Evolutionary conservation across 1,140 invertebrate genomes (phyloP).

Genomic region (Drosophila sechellia): DNA sequence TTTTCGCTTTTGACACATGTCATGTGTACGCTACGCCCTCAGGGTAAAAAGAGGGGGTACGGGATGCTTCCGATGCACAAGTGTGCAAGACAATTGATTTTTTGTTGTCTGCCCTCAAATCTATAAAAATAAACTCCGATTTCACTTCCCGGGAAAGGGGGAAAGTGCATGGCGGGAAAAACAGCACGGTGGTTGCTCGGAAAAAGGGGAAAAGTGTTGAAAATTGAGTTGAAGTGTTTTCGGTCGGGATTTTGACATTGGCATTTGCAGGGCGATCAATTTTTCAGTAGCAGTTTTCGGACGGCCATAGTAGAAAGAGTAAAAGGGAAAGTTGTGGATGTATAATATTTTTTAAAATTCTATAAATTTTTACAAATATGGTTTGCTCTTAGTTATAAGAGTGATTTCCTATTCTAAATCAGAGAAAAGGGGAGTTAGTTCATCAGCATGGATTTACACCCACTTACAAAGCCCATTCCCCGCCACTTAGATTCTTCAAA

Average conservation of each 20-base stretch:
- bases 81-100: slow-evolving; percentile 74
- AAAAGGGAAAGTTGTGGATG: not conserved
- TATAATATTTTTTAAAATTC: not conserved
- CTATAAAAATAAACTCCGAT: slow-evolving; percentile 62
- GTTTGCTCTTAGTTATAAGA: slow-evolving; percentile 32
- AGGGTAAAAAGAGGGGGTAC: not conserved
- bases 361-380: not conserved
- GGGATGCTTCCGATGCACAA: slow-evolving; percentile 30
- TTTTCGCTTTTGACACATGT: slow-evolving; percentile 71
- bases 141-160: slow-evolving; percentile 12
- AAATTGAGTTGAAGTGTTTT: slow-evolving; percentile 57
- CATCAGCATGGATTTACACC: slow-evolving; percentile 26
- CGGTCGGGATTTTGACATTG: slow-evolving; percentile 55
- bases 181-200: slow-evolving; percentile 28
- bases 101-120: slow-evolving; percentile 55
- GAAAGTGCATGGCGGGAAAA: slow-evolving; percentile 24
- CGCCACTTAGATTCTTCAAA: slow-evolving; percentile 4
- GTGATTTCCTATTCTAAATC: slow-evolving; percentile 26
- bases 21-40: slow-evolving; percentile 43
- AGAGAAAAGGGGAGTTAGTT: slow-evolving; percentile 8
- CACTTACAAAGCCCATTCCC: not conserved
- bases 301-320: not conserved
- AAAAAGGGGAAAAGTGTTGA: slow-evolving; percentile 49
- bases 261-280: slow-evolving; percentile 47
- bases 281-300: slow-evolving; percentile 20